Base-by-base conservation (phyloP, 2,797 vertebrate genomes). In the Huso huso region DNA sequence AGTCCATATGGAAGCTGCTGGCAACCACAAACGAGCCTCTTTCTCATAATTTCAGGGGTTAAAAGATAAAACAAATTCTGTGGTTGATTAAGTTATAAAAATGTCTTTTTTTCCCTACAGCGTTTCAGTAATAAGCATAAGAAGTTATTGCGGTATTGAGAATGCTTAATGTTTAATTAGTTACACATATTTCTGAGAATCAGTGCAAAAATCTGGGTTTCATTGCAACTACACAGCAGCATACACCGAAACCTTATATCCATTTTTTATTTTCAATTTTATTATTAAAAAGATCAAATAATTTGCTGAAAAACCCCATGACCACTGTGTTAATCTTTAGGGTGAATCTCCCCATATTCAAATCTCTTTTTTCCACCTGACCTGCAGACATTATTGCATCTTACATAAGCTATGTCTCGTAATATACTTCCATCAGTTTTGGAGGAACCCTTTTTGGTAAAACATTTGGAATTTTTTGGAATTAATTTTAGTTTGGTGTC, bases 91-190 rank as follows among this genome's bases (percentile, higher is more conserved):
- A 23, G 23, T 23, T 23, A 23, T 23, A 23, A 23, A 23, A 23
- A 74, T 59, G 1, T 72, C 61, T 70, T n/a, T n/a, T 2, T 70
- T 66, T 72, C 57, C 9, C 50, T 18, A 73, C 63, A 49, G 73
- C 70, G 74, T 79, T 81, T 79, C 70, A 79, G 73, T 77, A 74
- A 74, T 67, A 63, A 61, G 74, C 70, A 75, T 72, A 60, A 73
- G 51, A 67, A 66, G 60, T 11, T 11, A 37, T 8, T 58, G 10
- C 66, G 66, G 55, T 15, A 71, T 63, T 49, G 50, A 63, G 63
- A 62, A 7, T 23, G 12, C 59, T 71, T 70, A 74, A 63, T 65
- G 62, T 66, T 74, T 74, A 61, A 57, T 15, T 51, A 49, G 13
- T 8, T 9, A 13, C 13, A 15, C 67, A n/a, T n/a, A 66, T 48